Evolutionary conservation across 2,113 vertebrate genomes (phyloP).

Genomic region (Vulpes vulpes): DNA sequence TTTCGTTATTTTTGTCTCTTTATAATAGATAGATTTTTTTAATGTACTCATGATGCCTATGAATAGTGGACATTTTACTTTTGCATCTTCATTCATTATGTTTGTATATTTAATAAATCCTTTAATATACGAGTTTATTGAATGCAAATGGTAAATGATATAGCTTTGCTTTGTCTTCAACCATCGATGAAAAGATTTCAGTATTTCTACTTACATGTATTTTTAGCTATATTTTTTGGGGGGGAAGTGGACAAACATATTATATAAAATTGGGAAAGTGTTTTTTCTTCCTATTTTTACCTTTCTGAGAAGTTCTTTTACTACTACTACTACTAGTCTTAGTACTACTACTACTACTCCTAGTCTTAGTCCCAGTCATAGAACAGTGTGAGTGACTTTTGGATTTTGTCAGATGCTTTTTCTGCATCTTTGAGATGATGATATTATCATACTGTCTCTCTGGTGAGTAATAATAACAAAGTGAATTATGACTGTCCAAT

Average conservation of each 20-base stretch:
- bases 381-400: not conserved
- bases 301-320: not conserved
- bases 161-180: not conserved
- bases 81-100: not conserved
- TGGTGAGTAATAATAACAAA: not conserved
- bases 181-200: not conserved
- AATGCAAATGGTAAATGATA: not conserved
- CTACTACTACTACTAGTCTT: not conserved
- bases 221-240: not conserved
- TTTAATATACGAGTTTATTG: not conserved
- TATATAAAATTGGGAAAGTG: not conserved
- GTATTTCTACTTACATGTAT: not conserved
- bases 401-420: not conserved
- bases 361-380: not conserved
- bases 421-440: not conserved
- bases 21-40: not conserved
- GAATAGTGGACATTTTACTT: not conserved
- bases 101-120: not conserved
- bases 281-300: not conserved
- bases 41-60: not conserved
- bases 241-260: not conserved
- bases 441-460: not conserved
- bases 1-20: not conserved
- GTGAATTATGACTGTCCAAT: not conserved
- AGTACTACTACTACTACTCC: not conserved